Percentiles rank a stretch among this genome's conserved stretches.
These are phyloP conservation scores for Crypturellus undulatus DNA, from an alignment of 2,113 vertebrate species.

Conservation along the genomic window DNA sequence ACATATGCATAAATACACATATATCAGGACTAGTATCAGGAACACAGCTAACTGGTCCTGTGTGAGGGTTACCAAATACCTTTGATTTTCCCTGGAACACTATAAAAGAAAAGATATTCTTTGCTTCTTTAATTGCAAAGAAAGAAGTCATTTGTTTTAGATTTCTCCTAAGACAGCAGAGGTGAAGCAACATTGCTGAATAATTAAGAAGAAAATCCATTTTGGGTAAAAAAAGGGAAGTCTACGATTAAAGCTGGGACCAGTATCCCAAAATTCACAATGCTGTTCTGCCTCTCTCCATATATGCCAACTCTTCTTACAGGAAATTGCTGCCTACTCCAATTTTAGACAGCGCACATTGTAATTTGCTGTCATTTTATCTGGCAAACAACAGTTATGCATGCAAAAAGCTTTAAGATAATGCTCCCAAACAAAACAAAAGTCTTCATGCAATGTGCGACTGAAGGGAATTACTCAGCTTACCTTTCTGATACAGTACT, in stretches of 20 bases:
- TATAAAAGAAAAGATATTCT: neutral
- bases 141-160: neutral
- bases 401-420: neutral
- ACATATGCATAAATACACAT: neutral
- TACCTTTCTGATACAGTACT: conserved; percentile 97
- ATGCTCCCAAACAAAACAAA: neutral
- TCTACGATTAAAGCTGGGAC: neutral
- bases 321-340: conserved; percentile 36
- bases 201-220: neutral
- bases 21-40: neutral
- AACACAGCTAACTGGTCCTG: neutral
- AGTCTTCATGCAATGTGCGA: neutral
- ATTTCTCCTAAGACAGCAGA: neutral
- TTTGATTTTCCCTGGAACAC: neutral
- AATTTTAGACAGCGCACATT: neutral
- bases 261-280: neutral
- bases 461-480: neutral
- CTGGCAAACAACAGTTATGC: neutral
- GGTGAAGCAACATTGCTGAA: neutral
- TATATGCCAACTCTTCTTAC: neutral
- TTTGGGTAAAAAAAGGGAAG: neutral
- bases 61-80: neutral
- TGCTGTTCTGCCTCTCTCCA: neutral
- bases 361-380: conserved; percentile 17
- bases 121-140: neutral